phyloP scores from a whole-genome alignment of 2,888 invertebrate genomes.

The Merodon equestris region DNA sequence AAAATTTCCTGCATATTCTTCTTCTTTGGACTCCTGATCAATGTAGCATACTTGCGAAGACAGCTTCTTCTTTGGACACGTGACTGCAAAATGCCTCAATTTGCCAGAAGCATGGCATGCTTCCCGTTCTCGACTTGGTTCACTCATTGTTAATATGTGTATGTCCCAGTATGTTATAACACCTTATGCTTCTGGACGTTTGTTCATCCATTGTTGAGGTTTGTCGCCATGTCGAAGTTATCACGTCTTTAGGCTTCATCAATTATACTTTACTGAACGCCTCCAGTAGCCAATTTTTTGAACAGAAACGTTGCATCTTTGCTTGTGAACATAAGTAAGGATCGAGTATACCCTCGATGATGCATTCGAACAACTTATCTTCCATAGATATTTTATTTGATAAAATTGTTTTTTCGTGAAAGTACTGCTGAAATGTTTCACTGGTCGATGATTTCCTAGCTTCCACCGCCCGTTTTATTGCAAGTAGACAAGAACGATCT shows the following conservation, averaged over 20 bases:
- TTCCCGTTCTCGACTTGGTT: conserved; percentile 11
- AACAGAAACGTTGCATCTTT: conserved; percentile 14
- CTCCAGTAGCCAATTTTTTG: conserved; percentile 12
- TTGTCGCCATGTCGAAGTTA: background rate
- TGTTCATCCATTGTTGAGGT: conserved; percentile 3
- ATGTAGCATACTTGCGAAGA: conserved; percentile 3
- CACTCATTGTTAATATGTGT: conserved; percentile 15
- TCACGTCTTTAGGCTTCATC: conserved; percentile 11
- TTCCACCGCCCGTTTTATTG: conserved; percentile 13
- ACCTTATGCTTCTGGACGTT: conserved; percentile 7
- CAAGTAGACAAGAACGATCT: conserved; percentile 7
- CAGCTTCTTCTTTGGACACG: conserved; percentile 12
- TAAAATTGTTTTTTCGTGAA: conserved; percentile 19
- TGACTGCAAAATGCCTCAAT: conserved; percentile 23
- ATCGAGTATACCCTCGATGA: conserved; percentile 31
- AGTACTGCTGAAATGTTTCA: conserved; percentile 23
- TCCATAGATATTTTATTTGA: conserved; percentile 24
- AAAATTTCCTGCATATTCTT: conserved; percentile 25
- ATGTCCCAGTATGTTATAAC: conserved; percentile 31
- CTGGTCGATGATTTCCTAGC: background rate
- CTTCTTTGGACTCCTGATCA: background rate
- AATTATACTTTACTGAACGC: conserved; percentile 22
- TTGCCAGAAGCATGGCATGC: conserved; percentile 24
- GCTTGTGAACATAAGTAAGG: conserved; percentile 23
- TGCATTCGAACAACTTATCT: conserved; percentile 27